phyloP scores from a whole-genome alignment of 2,888 invertebrate species.

The Yponomeuta plumbellus region DNA sequence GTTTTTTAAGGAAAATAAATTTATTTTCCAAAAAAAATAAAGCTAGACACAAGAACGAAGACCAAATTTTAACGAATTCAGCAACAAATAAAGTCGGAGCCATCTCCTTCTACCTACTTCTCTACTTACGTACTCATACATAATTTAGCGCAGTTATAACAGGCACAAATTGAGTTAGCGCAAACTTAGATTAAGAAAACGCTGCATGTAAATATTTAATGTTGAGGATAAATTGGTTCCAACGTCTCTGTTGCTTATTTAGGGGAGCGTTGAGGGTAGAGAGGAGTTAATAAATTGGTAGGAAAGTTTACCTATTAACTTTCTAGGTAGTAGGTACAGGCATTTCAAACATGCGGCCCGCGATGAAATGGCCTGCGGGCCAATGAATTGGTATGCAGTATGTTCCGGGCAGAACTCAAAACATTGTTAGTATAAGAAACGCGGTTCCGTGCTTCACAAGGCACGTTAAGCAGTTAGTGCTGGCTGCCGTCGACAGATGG shows the following conservation, averaged over 20 bases:
- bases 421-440: too few species aligned
- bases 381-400: too few species aligned
- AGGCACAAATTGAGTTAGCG: constrained; percentile 10
- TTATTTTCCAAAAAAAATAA: too few species aligned
- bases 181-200: constrained; percentile 16
- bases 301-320: neutral
- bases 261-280: neutral
- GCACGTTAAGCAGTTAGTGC: too few species aligned
- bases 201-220: neutral
- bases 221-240: constrained; percentile 5
- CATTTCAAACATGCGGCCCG: too few species aligned
- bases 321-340: too few species aligned
- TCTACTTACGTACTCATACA: neutral
- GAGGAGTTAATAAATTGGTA: neutral
- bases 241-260: constrained; percentile 8
- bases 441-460: too few species aligned
- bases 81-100: neutral
- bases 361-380: too few species aligned
- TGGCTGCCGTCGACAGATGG: too few species aligned
- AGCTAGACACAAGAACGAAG: neutral
- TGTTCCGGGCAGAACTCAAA: too few species aligned
- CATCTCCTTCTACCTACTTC: neutral
- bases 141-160: constrained; percentile 2
- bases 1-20: too few species aligned
- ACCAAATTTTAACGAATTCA: neutral